Evolutionary conservation across 2,888 invertebrate species (phyloP), one percentile per base, ranked within the genome.

Genomic region (Melanotus villosus): DNA sequence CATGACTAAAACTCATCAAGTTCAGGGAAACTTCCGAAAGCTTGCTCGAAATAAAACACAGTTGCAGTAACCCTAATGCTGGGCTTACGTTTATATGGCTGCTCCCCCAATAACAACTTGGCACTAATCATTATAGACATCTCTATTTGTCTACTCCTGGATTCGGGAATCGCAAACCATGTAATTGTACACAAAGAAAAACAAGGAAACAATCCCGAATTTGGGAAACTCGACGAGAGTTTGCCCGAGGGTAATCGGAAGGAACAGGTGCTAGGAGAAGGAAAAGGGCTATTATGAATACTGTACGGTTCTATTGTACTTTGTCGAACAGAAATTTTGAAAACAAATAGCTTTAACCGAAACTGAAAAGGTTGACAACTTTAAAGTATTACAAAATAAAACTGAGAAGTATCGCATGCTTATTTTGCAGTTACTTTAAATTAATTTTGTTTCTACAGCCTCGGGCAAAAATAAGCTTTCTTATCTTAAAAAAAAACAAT

Each of bases 61-160:
- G 56, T 56, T 56, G 56, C 38, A 56, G 21, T 38, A 56, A 56
- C 19, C 36, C 38, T 56, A 38, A 56, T 56, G 38, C 23, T 10
- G 32, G 18, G 56, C 36, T 38, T 56, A 36, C 19, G 32, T 30
- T 52, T 56, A 56, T 56, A 56, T 38, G 56, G 38, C 56, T 21
- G 36, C 19, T 56, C 56, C 56, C 34, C 56, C 56, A 64, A 64
- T 43, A 62, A 65, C 50, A 47, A 32, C 60, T 34, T 38, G 56
- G 68, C 63, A 73, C 71, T 68, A 73, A 73, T 74, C 74, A 72
- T 70, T 73, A 73, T 74, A 58, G 68, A 70, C 73, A 63, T 68
- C 70, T 70, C 65, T 68, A 73, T 74, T 70, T 74, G 68, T 74
- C 74, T 73, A 52, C 52, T 52, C 52, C n/a, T 26, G 32, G 32